phyloP scores from a whole-genome alignment of 2,797 vertebrate species.

The Cottoperca gobio region DNA sequence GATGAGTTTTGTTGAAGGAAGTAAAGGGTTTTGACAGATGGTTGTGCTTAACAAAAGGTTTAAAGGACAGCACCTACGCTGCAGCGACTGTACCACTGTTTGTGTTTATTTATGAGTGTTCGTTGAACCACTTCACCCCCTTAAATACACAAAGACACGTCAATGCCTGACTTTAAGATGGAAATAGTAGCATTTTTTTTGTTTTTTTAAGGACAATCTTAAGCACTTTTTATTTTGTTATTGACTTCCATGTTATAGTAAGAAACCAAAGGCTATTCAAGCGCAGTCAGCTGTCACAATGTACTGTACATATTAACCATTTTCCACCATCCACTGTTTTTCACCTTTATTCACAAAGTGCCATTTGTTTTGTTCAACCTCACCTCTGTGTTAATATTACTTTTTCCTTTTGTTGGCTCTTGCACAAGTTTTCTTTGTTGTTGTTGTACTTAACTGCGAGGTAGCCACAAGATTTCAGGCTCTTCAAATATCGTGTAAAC shows the following conservation, averaged over 20 bases:
- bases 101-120: slow-evolving; percentile 66
- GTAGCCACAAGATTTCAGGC: slow-evolving; percentile 48
- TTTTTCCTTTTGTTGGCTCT: slow-evolving; percentile 63
- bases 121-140: slow-evolving; percentile 54
- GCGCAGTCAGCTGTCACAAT: slow-evolving; percentile 52
- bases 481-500: slow-evolving; percentile 39
- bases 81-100: slow-evolving; percentile 48
- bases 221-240: slow-evolving; percentile 72
- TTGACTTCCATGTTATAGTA: slow-evolving; percentile 43
- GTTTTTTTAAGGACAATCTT: slow-evolving; percentile 67
- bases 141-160: slow-evolving; percentile 50
- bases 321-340: slow-evolving; percentile 44
- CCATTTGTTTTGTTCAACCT: slow-evolving; percentile 53
- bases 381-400: slow-evolving; percentile 46
- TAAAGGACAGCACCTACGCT: slow-evolving; percentile 24
- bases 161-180: slow-evolving; percentile 40
- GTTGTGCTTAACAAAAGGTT: slow-evolving; percentile 42
- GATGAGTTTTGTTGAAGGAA: slow-evolving; percentile 47
- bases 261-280: slow-evolving; percentile 67
- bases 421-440: slow-evolving; percentile 60
- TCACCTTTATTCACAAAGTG: slow-evolving; percentile 58
- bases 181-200: slow-evolving; percentile 57
- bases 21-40: slow-evolving; percentile 50
- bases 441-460: slow-evolving; percentile 53
- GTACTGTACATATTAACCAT: slow-evolving; percentile 61